phyloP scores from a whole-genome alignment of 2,888 invertebrate genomes.

The Philonicus albiceps region DNA sequence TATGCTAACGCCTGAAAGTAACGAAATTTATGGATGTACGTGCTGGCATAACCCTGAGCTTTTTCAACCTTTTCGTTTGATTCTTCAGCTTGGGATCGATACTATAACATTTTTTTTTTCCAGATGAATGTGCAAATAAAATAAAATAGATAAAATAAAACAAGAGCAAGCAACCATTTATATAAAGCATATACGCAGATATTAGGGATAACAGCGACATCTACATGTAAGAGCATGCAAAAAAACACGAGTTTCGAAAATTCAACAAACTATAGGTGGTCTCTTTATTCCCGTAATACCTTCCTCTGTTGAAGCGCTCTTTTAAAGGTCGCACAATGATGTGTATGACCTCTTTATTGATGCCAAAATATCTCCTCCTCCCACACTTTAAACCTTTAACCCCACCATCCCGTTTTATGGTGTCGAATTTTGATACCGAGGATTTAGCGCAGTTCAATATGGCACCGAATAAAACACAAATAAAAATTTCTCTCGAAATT shows the following conservation, averaged over 20 bases:
- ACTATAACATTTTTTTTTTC: neutral
- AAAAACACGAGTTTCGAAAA: neutral
- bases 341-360: neutral
- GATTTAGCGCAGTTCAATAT: slow-evolving; percentile 10
- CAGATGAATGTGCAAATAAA: neutral
- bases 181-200: neutral
- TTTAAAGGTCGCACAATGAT: slow-evolving; percentile 1
- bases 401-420: neutral
- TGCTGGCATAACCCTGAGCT: slow-evolving; percentile 18
- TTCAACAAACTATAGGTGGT: neutral
- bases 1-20: slow-evolving; percentile 18
- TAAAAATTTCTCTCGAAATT: neutral
- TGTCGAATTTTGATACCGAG: neutral
- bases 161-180: neutral
- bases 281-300: neutral
- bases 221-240: neutral
- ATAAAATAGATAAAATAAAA: neutral
- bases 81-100: neutral
- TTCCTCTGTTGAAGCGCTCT: neutral
- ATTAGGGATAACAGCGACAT: neutral
- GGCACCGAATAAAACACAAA: neutral
- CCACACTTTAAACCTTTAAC: neutral
- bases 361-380: neutral
- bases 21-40: slow-evolving; percentile 28
- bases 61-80: slow-evolving; percentile 11